Base-by-base conservation (phyloP, 1,140 invertebrate species). In the Marisa cornuarietis region DNA sequence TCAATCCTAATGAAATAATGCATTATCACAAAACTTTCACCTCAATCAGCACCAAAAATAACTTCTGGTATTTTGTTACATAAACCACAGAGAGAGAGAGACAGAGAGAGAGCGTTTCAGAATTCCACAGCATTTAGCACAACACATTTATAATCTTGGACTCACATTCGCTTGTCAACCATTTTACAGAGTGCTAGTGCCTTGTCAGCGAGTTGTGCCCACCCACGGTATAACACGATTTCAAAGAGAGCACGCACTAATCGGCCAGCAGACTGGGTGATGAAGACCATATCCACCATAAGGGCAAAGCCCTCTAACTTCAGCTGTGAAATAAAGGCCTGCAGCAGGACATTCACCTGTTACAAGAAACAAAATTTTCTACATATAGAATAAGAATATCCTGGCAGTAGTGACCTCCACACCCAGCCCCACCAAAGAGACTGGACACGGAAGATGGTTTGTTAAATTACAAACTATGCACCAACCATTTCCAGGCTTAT, bases 251-350 rank as follows among this genome's bases (percentile, higher is more conserved):
- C 98, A 84, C 99, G 92, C 93, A 99, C 96, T 10, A 99, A 92
- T 76, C 99, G 93, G 8, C 96, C 95, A 1, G 99, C 99, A 10
- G 97, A 99, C 91, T 99, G 99, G 0, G 98, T 99, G 0, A 99
- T 97, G 88, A 97, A 99, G 0, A 99, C 97, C 98, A 99, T 99
- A 90, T 99, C 99, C 0, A 97, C 96, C 96, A 99, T 98, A 8
- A 99, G 91, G 2, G 98, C 98, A 91, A 99, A 99, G 20, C 98
- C 98, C 90, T 99, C 98, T 62, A 99, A 92, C 91, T 99, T 99
- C 66, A 99, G 90, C 89, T 99, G 98, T 0, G 98, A 99, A 76
- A 99, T 99, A 90, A 99, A 99, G 0, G 98, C 98, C 91, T 99
- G 98, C 7, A 99, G 92, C 8, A 99, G 91, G 13, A 99, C 97